Percentiles rank a stretch among this genome's conserved stretches.
Conservation (phyloP, 2,888 invertebrate genomes). For the Eugnorisma glareosa region DNA sequence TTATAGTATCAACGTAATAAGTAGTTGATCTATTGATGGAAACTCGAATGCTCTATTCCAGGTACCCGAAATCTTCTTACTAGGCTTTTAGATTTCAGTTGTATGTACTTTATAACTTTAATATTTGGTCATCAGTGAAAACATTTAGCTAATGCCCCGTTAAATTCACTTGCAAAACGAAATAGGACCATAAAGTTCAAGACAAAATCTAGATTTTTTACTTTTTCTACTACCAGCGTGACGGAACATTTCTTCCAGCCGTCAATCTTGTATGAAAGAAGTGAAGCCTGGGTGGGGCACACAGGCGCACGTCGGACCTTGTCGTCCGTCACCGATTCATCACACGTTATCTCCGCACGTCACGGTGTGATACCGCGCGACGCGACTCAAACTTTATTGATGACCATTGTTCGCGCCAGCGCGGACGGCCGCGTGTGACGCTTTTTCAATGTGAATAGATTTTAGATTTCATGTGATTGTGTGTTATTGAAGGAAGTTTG, state of each 20-base stretch:
- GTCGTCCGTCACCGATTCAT: constrained; percentile 61
- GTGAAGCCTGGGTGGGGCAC: constrained; percentile 20
- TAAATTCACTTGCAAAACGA: neutral
- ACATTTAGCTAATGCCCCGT: neutral
- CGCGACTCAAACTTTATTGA: constrained; percentile 65
- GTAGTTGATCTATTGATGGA: neutral
- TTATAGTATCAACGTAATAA: neutral
- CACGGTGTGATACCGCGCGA: constrained; percentile 61
- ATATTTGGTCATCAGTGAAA: neutral
- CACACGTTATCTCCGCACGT: constrained; percentile 63
- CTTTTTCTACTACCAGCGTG: neutral
- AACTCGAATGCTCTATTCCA: neutral
- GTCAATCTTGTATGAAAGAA: constrained; percentile 30
- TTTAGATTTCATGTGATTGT: constrained; percentile 54
- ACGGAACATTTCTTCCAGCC: neutral
- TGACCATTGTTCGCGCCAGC: constrained; percentile 64
- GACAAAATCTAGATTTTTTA: neutral
- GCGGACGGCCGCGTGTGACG: constrained; percentile 28
- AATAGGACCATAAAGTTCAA: neutral
- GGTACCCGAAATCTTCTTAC: neutral
- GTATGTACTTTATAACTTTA: neutral
- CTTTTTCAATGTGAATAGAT: constrained; percentile 52
- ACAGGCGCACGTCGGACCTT: constrained; percentile 42
- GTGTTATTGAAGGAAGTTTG: constrained; percentile 18
- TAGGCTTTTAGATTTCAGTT: neutral